Evolutionary conservation across 2,113 vertebrate genomes (phyloP).

Genomic region (Callaeas wilsoni): DNA sequence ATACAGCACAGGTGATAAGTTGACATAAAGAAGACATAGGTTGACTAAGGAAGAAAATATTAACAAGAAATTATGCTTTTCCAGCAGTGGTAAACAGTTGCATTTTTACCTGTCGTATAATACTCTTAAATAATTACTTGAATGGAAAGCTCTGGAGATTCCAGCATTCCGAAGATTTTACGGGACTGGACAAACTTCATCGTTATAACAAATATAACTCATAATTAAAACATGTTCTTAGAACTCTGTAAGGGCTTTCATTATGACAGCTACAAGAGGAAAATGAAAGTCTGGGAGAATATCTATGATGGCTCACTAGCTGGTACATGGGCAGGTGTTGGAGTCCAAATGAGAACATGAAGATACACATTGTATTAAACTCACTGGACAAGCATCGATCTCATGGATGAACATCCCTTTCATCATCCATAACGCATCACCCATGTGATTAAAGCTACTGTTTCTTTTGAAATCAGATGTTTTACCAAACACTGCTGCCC

Average conservation of each 20-base stretch:
- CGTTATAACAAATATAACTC: background rate
- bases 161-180: background rate
- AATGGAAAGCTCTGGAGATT: background rate
- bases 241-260: background rate
- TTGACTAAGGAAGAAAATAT: background rate
- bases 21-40: background rate
- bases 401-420: background rate
- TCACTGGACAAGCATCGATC: background rate
- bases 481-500: conserved; percentile 4
- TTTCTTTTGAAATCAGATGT: background rate
- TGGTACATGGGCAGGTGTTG: background rate
- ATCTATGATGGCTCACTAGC: background rate
- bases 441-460: background rate
- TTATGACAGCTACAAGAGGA: background rate
- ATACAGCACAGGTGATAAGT: background rate
- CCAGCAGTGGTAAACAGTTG: background rate
- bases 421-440: background rate
- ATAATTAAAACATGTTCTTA: background rate
- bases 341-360: background rate
- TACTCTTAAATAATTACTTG: background rate
- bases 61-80: background rate
- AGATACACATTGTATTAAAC: background rate
- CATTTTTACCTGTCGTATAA: background rate
- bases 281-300: background rate
- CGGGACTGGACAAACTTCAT: background rate